Conservation (phyloP, 2,113 vertebrate genomes). For the Mustelus asterias region DNA sequence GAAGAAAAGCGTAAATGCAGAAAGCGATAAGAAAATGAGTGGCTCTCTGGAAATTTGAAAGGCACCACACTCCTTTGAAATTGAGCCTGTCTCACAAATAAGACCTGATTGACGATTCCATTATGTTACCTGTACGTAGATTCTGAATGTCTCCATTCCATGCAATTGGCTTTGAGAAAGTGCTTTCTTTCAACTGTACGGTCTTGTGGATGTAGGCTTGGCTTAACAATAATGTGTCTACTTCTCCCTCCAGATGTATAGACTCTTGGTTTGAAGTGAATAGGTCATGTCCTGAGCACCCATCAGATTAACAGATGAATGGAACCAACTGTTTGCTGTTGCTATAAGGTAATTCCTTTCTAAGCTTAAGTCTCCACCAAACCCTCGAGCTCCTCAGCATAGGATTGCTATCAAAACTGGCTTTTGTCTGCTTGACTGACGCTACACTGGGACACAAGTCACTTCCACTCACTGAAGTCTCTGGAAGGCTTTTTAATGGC, state of each 20-base stretch:
- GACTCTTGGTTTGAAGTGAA: conserved; percentile 98
- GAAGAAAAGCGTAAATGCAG: background rate
- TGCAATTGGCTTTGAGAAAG: background rate
- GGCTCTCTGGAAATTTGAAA: background rate
- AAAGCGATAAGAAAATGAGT: background rate
- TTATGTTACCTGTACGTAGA: background rate
- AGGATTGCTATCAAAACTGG: background rate
- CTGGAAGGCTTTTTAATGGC: background rate
- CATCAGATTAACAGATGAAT: conserved; percentile 71
- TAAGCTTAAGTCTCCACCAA: background rate
- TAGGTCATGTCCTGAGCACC: conserved; percentile 91
- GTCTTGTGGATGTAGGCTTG: background rate
- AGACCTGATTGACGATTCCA: background rate
- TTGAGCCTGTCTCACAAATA: background rate
- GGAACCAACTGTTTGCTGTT: conserved; percentile 10
- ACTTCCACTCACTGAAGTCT: background rate
- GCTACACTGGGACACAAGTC: background rate
- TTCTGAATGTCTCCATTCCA: background rate
- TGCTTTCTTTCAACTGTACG: background rate
- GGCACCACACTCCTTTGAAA: background rate
- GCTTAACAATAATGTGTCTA: background rate
- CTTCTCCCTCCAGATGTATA: conserved; percentile 71
- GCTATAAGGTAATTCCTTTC: conserved; percentile 25
- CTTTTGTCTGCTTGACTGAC: background rate
- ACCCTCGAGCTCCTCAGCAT: background rate